A percentile compares a stretch with the other conserved stretches of the same genome.
These are phyloP conservation scores for Sebastes diploproa DNA, from an alignment of 2,797 vertebrate genomes.

Conservation along the genomic window DNA sequence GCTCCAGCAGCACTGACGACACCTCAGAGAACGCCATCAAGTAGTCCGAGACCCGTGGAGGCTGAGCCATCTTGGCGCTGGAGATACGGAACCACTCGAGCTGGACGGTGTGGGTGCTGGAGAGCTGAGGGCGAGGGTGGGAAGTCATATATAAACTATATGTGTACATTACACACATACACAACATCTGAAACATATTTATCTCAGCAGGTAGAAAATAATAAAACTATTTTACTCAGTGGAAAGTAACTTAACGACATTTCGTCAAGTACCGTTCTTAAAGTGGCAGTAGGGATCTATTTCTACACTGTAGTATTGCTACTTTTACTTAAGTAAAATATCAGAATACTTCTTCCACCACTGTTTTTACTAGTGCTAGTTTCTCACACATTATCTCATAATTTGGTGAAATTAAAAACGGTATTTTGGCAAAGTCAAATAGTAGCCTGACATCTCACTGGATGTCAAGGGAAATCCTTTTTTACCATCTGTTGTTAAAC, in stretches of 20 bases:
- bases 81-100: constrained; percentile 96
- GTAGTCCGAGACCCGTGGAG: constrained; percentile 83
- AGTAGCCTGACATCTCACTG: not conserved
- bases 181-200: not conserved
- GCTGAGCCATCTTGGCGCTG: constrained; percentile 88
- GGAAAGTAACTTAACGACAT: not conserved
- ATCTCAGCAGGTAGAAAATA: not conserved
- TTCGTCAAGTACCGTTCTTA: not conserved
- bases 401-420: not conserved
- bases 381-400: not conserved
- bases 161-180: not conserved
- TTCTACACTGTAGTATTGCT: not conserved
- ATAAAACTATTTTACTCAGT: not conserved
- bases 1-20: constrained; percentile 84
- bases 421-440: not conserved
- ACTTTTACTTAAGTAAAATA: not conserved
- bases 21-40: constrained; percentile 87
- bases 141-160: not conserved
- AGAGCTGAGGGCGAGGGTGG: constrained; percentile 73
- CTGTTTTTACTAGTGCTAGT: not conserved
- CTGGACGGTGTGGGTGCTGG: constrained; percentile 88
- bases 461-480: not conserved
- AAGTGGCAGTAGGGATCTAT: not conserved
- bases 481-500: not conserved
- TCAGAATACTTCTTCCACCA: not conserved